phyloP scores from a whole-genome alignment of 2,888 invertebrate genomes.

The Andrena trimmerana region DNA sequence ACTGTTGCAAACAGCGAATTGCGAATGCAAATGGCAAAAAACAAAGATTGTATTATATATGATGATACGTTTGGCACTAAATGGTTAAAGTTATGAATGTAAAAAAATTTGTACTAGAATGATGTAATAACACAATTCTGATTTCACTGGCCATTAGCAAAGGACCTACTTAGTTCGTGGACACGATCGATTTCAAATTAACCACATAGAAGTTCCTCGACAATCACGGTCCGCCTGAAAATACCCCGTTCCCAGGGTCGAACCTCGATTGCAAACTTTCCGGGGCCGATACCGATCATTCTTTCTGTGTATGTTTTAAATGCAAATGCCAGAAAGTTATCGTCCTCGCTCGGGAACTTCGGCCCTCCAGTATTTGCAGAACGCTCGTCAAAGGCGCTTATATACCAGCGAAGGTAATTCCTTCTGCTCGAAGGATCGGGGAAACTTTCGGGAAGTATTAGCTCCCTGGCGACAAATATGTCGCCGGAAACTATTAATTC shows the following conservation, averaged over 20 bases:
- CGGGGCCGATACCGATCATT: conserved; percentile 48
- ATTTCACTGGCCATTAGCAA: no score
- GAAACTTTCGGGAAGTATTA: conserved; percentile 50
- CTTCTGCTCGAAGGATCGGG: conserved; percentile 7
- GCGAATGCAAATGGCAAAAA: no score
- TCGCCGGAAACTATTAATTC: conserved; percentile 18
- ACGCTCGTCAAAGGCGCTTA: conserved; percentile 31
- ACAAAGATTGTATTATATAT: no score
- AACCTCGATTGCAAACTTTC: conserved; percentile 37
- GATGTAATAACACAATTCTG: no score
- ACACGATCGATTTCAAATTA: neutral
- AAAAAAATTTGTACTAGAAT: no score
- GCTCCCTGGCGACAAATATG: conserved; percentile 50
- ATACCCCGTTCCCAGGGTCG: neutral
- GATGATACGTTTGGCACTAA: no score
- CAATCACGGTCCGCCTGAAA: neutral
- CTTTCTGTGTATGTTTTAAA: conserved; percentile 52
- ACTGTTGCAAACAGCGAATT: no score
- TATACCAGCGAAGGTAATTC: conserved; percentile 31
- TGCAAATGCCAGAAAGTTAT: conserved; percentile 50
- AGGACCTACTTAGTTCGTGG: neutral
- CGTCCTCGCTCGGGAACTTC: conserved; percentile 17
- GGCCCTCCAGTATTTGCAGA: conserved; percentile 40
- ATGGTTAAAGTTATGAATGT: no score
- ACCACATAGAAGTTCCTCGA: conserved; percentile 4